phyloP scores from a whole-genome alignment of 2,797 vertebrate species.

The Megalops cyprinoides region DNA sequence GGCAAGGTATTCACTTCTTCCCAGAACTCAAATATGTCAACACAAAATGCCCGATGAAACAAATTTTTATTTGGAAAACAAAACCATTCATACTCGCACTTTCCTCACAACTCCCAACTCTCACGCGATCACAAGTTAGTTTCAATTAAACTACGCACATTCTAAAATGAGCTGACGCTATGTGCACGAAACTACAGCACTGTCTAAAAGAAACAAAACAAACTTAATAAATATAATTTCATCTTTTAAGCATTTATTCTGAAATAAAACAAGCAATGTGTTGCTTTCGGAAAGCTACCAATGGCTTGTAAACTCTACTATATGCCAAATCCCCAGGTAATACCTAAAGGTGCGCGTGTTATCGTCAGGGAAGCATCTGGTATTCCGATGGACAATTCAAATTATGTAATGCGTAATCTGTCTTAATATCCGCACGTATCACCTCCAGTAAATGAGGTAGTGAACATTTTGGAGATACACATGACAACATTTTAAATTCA shows the following conservation, averaged over 20 bases:
- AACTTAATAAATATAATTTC: not conserved
- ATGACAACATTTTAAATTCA: not conserved
- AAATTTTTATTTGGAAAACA: not conserved
- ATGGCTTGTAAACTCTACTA: not conserved
- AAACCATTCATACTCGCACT: no score
- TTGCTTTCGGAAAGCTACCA: not conserved
- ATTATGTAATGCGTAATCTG: not conserved
- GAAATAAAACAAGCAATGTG: not conserved
- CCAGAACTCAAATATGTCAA: not conserved
- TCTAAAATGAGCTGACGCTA: not conserved
- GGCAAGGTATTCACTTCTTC: not conserved
- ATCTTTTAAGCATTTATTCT: not conserved
- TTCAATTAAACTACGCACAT: not conserved
- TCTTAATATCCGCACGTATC: not conserved
- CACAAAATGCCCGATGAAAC: not conserved
- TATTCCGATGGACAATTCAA: not conserved
- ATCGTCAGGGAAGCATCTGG: conserved; percentile 6
- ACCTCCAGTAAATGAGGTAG: not conserved
- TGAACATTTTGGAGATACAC: not conserved
- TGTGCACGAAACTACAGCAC: not conserved
- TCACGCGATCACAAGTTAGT: no score
- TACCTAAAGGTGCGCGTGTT: not conserved
- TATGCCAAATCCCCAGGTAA: not conserved
- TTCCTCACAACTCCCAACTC: no score
- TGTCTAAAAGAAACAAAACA: not conserved